phyloP scores from a whole-genome alignment of 2,797 vertebrate genomes.

The Pyrocephalus nanus region DNA sequence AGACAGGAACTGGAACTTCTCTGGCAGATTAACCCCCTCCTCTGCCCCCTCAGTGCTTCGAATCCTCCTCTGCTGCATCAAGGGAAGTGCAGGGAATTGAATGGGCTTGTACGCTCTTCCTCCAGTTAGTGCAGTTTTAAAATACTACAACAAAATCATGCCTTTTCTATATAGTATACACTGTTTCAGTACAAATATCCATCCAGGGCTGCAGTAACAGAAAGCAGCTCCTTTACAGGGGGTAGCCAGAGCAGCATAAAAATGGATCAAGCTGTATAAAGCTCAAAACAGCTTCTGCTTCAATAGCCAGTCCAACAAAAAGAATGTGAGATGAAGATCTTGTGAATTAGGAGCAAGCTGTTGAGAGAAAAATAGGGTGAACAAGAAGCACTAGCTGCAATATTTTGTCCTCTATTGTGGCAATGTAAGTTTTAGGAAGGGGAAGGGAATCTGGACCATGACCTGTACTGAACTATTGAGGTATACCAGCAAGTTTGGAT shows the following conservation, averaged over 20 bases:
- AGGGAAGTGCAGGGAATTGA: not conserved
- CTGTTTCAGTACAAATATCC: not conserved
- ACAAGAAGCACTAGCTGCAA: not conserved
- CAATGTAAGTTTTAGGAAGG: not conserved
- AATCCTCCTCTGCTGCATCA: not conserved
- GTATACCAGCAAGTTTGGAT: not conserved
- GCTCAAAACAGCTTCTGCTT: not conserved
- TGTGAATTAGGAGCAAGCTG: not conserved
- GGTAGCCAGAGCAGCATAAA: not conserved
- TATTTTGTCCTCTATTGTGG: not conserved
- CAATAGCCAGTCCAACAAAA: not conserved
- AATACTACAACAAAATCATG: not conserved
- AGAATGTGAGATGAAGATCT: not conserved
- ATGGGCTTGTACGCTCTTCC: not conserved
- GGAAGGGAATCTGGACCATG: slow-evolving; percentile 26
- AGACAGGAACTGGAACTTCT: not conserved
- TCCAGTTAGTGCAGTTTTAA: not conserved
- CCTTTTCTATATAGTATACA: not conserved
- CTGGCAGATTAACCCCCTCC: not conserved
- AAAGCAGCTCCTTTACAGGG: not conserved
- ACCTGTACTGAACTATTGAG: slow-evolving; percentile 8
- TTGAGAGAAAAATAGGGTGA: not conserved
- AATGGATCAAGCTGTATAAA: not conserved
- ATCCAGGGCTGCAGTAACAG: not conserved
- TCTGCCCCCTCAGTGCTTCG: not conserved